phyloP scores from a whole-genome alignment of 2,888 invertebrate species.

The Phengaris alcon region DNA sequence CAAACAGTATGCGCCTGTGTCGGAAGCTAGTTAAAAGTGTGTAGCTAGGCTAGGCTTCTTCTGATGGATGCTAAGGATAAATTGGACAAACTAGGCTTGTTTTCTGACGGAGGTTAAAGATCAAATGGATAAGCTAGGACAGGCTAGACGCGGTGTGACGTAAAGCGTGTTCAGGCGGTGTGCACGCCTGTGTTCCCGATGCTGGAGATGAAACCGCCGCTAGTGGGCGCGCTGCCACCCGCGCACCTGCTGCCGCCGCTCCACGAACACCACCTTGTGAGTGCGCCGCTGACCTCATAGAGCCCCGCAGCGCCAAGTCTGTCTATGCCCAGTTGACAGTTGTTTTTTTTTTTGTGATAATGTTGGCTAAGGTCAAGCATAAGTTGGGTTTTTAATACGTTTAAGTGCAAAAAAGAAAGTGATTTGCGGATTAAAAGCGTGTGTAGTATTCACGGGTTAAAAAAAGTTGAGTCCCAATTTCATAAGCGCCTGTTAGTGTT shows the following conservation, averaged over 20 bases:
- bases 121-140: neutral
- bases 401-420: neutral
- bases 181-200: conserved; percentile 78
- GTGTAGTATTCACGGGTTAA: no score
- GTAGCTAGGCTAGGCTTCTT: neutral
- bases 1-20: no score
- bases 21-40: no score
- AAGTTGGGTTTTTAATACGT: neutral
- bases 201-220: conserved; percentile 77
- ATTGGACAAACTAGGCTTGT: neutral
- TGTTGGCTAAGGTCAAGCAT: neutral
- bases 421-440: no score
- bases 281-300: conserved; percentile 53
- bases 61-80: neutral
- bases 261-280: conserved; percentile 83
- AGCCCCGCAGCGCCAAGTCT: conserved; percentile 35
- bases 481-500: no score
- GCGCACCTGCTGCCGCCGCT: conserved; percentile 80
- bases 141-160: conserved; percentile 40
- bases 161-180: conserved; percentile 56
- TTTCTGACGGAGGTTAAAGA: neutral
- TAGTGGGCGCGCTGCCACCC: conserved; percentile 74
- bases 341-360: conserved; percentile 1
- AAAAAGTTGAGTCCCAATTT: no score
- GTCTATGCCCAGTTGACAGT: neutral